Base-by-base conservation (phyloP, 2,113 vertebrate species). In the Nansenia antarctica region DNA sequence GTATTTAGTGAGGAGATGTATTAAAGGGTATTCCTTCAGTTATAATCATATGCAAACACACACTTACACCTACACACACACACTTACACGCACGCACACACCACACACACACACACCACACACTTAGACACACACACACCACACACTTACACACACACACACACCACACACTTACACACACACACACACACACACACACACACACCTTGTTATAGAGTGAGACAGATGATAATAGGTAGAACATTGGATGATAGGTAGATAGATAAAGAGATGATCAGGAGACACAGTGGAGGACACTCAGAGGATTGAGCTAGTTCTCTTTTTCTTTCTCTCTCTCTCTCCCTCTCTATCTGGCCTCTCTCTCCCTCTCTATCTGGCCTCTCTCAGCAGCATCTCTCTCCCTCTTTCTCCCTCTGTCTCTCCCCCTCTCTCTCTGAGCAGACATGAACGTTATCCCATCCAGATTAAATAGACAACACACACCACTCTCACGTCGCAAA, bases 381-480 rank as follows among this genome's bases (percentile, higher is more conserved):
- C 53, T 58, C 60, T 52, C 32, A 18, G 29, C 14, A 37, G 30
- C 49, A 24, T 53, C 42, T 18, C 9, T 15, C 65, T 22, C 63
- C 29, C 45, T 22, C n/a, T n/a, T n/a, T n/a, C n/a, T n/a, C n/a
- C n/a, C n/a, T n/a, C n/a, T n/a, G 34, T n/a, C 24, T 29, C 26
- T 45, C 59, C 0, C 65, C 27, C 6, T 30, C 59, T 57, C 27
- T 15, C 5, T 4, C 26, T 67, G 62, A 67, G n/a, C 71, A 79
- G 66, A 83, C 74, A 69, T 30, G 58, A 52, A 82, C 79, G 65
- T 84, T 84, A 87, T 67, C 62, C 39, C 11, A 11, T 70, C 65
- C 82, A 86, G 87, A 92, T 92, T 91, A 90, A 86, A 86, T 5
- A 82, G 81, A 83, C 76, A 72, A 72, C 67, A 80, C 30, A 65